Base-by-base conservation (phyloP, 1,140 invertebrate genomes). In the Scaptomyza graminum region DNA sequence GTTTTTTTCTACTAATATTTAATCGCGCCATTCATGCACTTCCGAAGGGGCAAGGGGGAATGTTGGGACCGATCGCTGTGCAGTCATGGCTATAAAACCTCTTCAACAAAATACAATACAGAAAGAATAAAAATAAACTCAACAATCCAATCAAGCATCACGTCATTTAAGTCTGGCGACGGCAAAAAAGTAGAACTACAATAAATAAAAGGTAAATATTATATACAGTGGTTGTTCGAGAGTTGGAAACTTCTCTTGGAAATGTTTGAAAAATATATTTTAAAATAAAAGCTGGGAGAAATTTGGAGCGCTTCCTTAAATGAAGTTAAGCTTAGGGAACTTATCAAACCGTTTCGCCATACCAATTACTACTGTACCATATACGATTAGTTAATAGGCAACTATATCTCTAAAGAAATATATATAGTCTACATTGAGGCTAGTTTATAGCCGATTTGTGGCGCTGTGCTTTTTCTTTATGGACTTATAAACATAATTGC, bases 401-500 rank as follows among this genome's bases (percentile, higher is more conserved):
- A 22, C 37, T 28, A 57, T 74, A 51, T 74, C 59, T 49, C 34
- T 22, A 3, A 2, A 22, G 28, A 5, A 31, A 7, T 41, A 41
- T 41, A 41, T n/a, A 37, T 15, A n/a, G n/a, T 54, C 31, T 52
- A 31, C 44, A 39, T 46, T 64, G 75, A 78, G 65, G 60, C 65
- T 83, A 65, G 62, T 83, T 83, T 83, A 83, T 68, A 71, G 63
- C 71, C 52, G 39, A 9, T 59, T 50, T 65, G 25, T 56, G 59
- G 57, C 64, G 65, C 44, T 76, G 47, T 77, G 37, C 37, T 74
- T 65, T 85, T 80, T 74, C 57, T 87, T 88, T 79, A 88, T 88
- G 79, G 79, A 74, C 83, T 88, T 88, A 88, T 88, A 68, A 74
- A 66, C 63, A 76, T 88, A 88, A 88, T 88, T 88, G 76, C 67